Conservation (phyloP, 2,113 vertebrate genomes). For the Sitta europaea region DNA sequence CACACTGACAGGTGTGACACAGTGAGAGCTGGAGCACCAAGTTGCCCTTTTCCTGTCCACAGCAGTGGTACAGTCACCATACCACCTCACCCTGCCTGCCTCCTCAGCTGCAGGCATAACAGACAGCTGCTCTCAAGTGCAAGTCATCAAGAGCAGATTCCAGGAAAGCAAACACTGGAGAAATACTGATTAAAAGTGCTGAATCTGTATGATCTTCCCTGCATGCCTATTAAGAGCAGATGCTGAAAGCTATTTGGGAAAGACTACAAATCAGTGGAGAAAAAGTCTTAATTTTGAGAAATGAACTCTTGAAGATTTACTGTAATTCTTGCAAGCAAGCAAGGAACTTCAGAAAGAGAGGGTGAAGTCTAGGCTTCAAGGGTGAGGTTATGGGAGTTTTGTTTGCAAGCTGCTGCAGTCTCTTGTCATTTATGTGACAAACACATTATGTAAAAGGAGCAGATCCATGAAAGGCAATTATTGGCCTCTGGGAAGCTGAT, state of each 20-base stretch:
- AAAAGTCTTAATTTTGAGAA: background rate
- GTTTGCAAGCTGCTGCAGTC: background rate
- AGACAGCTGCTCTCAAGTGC: background rate
- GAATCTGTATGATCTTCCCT: background rate
- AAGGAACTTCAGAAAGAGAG: background rate
- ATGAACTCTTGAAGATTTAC: background rate
- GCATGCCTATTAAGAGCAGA: too few species aligned
- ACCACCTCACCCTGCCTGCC: rapidly evolving
- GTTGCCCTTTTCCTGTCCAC: too few species aligned
- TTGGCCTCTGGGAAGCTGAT: background rate
- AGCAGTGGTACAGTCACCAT: background rate
- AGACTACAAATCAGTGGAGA: background rate
- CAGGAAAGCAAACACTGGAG: background rate
- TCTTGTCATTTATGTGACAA: background rate
- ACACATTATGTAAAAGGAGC: background rate
- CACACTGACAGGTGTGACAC: background rate
- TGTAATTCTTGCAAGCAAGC: background rate
- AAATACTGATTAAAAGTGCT: background rate
- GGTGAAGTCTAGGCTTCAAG: background rate
- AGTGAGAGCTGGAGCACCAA: rapidly evolving
- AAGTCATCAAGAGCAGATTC: background rate
- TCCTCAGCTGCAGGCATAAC: background rate
- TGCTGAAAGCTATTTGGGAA: background rate
- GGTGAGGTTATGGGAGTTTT: background rate
- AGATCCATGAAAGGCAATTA: background rate